Evolutionary conservation across 1,140 invertebrate species (phyloP).

Genomic region (Eriosoma lanigerum): DNA sequence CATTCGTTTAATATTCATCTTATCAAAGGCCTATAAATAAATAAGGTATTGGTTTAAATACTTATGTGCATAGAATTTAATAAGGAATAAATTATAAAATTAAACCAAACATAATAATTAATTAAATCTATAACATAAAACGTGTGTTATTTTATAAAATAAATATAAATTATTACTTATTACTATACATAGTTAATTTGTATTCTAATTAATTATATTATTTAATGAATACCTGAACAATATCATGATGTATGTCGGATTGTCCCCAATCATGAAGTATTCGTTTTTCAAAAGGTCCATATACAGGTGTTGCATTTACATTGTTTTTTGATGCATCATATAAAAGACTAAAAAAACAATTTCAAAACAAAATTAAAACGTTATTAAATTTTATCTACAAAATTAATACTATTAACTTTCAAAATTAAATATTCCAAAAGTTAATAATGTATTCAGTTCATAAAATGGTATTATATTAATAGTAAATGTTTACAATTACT

Average conservation of each 20-base stretch:
- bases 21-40: constrained; percentile 22
- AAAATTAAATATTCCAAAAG: too few relatives aligned
- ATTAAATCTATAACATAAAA: background rate
- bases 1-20: constrained; percentile 19
- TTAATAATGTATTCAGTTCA: too few relatives aligned
- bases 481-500: too few relatives aligned
- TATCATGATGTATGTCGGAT: constrained; percentile 8
- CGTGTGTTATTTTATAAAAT: background rate
- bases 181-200: background rate
- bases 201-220: background rate
- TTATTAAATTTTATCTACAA: too few relatives aligned
- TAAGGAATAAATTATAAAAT: background rate
- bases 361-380: too few relatives aligned
- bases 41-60: background rate
- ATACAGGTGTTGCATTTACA: background rate
- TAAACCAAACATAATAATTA: background rate
- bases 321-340: constrained; percentile 25
- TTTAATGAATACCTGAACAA: constrained; percentile 3
- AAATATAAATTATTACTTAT: background rate
- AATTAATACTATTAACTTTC: too few relatives aligned
- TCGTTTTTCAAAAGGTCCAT: constrained; percentile 36
- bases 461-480: too few relatives aligned
- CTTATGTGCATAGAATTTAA: background rate
- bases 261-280: constrained; percentile 34
- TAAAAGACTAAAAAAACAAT: background rate